Conservation (phyloP, 2,113 vertebrate genomes). For the Dasyprocta punctata region DNA sequence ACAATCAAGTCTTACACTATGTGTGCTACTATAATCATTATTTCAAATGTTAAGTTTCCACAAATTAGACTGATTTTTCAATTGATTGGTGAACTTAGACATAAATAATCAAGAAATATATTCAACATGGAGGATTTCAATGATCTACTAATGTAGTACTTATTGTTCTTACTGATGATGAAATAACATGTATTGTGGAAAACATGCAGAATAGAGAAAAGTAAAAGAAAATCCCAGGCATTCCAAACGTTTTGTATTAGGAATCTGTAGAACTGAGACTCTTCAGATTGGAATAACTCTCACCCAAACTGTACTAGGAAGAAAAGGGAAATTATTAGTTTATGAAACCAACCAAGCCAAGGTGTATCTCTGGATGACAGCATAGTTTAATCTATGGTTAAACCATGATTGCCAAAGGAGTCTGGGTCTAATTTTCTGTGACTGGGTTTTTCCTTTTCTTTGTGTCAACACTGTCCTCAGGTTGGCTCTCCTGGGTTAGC, state of each 20-base stretch:
- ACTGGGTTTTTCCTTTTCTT: background rate
- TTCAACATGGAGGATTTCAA: conserved; percentile 8
- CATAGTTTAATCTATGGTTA: background rate
- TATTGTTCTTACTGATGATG: conserved; percentile 40
- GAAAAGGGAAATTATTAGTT: background rate
- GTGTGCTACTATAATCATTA: conserved; percentile 4
- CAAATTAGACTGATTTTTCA: conserved; percentile 39
- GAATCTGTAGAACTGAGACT: background rate
- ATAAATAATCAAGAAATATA: conserved; percentile 55
- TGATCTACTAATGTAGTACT: conserved; percentile 5
- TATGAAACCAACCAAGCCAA: background rate
- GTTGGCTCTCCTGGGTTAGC: background rate
- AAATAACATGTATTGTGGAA: conserved; percentile 14
- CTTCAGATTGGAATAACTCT: background rate
- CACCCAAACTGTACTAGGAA: background rate
- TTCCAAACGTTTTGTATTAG: background rate
- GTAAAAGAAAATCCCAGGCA: background rate
- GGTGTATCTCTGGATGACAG: background rate
- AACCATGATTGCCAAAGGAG: background rate
- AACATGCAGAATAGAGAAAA: conserved; percentile 31
- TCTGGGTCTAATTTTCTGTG: background rate
- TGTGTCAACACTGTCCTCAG: background rate
- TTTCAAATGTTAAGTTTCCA: conserved; percentile 30
- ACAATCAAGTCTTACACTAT: background rate
- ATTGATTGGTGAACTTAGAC: background rate